phyloP scores from a whole-genome alignment of 2,797 vertebrate genomes.

The Nothura maculosa region DNA sequence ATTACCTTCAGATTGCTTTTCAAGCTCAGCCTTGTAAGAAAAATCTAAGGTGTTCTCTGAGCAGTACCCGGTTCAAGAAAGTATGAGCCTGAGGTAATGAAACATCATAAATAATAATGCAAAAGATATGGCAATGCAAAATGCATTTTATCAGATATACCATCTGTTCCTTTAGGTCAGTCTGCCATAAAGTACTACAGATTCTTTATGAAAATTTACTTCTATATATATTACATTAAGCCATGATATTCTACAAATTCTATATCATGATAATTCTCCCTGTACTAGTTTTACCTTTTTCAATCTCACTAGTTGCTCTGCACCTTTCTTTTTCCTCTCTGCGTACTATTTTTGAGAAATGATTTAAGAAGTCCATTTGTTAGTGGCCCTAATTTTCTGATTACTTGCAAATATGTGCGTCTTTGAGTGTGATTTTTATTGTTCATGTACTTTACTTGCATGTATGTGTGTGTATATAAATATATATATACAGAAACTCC shows the following conservation, averaged over 20 bases:
- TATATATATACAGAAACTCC: background rate
- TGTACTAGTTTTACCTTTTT: background rate
- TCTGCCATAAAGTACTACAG: background rate
- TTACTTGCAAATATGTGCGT: background rate
- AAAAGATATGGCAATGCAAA: background rate
- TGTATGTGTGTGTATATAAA: too few species aligned
- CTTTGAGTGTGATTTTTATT: background rate
- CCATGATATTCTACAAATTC: background rate
- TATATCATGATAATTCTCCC: background rate
- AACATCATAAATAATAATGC: background rate
- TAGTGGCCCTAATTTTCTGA: background rate
- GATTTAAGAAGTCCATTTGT: background rate
- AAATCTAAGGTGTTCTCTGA: background rate
- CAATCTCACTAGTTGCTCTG: background rate
- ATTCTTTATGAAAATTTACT: background rate
- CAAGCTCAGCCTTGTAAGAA: background rate
- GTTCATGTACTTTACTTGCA: background rate
- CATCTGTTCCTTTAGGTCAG: background rate
- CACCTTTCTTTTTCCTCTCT: background rate
- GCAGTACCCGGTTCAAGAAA: background rate
- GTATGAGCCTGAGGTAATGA: background rate
- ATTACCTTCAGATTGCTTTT: background rate
- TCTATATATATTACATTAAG: background rate
- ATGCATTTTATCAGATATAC: background rate
- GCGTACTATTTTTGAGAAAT: background rate